Evolutionary conservation across 2,113 vertebrate species (phyloP), one percentile per base, ranked within the genome.

Genomic region (Nycticorax nycticorax): DNA sequence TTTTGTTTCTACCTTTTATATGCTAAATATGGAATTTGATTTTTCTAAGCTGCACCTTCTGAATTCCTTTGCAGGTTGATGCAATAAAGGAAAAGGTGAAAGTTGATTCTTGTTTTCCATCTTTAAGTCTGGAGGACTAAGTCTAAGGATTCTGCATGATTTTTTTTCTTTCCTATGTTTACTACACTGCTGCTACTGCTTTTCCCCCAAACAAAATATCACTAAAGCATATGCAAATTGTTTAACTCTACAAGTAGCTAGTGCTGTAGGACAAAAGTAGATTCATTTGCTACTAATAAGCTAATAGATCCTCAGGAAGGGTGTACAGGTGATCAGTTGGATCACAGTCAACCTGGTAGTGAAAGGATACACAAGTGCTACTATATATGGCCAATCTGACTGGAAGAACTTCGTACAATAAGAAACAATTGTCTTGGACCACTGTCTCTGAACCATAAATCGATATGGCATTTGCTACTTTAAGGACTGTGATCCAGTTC

Each of bases 41-140:
- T 97, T 97, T 98, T 97, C 97, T 99, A 98, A 99, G 99, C 98
- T 99, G 98, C 99, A 98, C 98, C 98, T 99, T 99, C 99, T 99
- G 99, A 99, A 99, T 99, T 99, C 99, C 99, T 99, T 99, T 99
- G 97, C 99, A 99, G 99, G 98, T 99, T 98, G 99, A 99, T 99
- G 99, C 98, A 97, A 98, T 99, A 98, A 99, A 98, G 98, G 98
- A 99, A 98, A 99, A 99, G 99, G 99, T 99, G 99, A 99, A 98
- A 99, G 99, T 99, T 98, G 98, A 99, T 99, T 99, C 99, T 98
- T 97, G 96, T 99, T 99, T 99, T 98, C 98, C 98, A 98, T 99
- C 98, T 99, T 99, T 99, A 99, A 99, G 99, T 99, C 98, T 99
- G 99, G 98, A 99, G 98, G 98, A 99, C 98, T 99, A 98, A 99